Evolutionary conservation across 2,113 vertebrate genomes (phyloP), one percentile per base, ranked within the genome.

Genomic region (Asarcornis scutulata): DNA sequence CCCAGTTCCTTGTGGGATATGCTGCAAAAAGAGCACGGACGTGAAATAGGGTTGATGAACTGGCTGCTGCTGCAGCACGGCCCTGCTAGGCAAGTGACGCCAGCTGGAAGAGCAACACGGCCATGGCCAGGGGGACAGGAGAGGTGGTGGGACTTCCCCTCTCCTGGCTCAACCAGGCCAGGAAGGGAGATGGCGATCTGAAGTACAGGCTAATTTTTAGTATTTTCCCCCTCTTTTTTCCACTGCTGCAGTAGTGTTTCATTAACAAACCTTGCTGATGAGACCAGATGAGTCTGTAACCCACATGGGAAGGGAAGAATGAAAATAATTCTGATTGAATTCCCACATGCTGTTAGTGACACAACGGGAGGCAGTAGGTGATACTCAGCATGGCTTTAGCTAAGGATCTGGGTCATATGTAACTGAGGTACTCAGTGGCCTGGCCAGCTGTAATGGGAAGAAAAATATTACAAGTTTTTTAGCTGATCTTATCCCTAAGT

Each of bases 401-500:
- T 89, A 81, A 58, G 73, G 63, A 38, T 80, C 50, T 60, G 52
- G 80, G 67, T 89, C 67, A 15, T 60, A 23, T 73, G 80, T 83
- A 94, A 67, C 78, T 68, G 59, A 86, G 83, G 87, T 46, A 60
- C 60, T 84, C 58, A 8, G 32, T 80, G 63, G 53, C 81, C 72
- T 85, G 50, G 59, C 90, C 89, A 94, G 48, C 76, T 76, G 18
- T 72, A 94, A 91, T 86, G 88, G 77, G 79, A 96, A 93, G 93
- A 72, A 92, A 96, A 96, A 96, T 94, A 94, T 89, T 93, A 68
- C 89, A 84, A 88, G 66, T 68, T 91, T 89, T 83, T 89, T 92
- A 83, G 75, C 88, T 96, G 91, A 96, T 86, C 89, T 91, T 95
- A 93, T 82, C 74, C 81, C 60, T 17, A 9, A 84, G 66, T 66